Evolutionary conservation across 2,888 invertebrate genomes (phyloP).

Genomic region (Ganaspis brasiliensis): DNA sequence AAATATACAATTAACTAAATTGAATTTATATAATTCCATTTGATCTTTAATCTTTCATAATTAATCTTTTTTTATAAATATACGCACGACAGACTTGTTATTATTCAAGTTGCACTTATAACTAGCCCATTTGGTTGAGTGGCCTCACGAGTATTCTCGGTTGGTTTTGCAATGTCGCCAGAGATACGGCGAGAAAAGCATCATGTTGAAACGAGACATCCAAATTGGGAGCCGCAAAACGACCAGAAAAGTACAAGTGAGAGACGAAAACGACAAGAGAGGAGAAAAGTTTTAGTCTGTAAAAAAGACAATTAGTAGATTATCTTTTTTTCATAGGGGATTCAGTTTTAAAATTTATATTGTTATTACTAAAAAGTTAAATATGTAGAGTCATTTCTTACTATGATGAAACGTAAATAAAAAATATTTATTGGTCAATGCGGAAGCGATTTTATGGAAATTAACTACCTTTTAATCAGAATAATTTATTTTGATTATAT

Average conservation of each 20-base stretch:
- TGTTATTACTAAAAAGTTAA: not conserved
- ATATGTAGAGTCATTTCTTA: not conserved
- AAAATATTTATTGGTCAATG: not conserved
- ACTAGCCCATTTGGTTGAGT: conserved; percentile 14
- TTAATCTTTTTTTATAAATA: not conserved
- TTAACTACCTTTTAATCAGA: not conserved
- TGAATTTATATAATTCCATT: no score
- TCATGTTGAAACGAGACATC: conserved; percentile 26
- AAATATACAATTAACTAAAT: no score
- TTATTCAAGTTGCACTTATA: conserved; percentile 23
- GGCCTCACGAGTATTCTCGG: conserved; percentile 19
- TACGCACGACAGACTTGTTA: not conserved
- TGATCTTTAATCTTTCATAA: conserved; percentile 4
- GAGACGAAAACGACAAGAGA: not conserved
- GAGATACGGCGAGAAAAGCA: conserved; percentile 9
- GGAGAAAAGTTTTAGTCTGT: not conserved
- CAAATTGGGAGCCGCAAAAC: conserved; percentile 39
- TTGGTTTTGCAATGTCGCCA: conserved; percentile 26
- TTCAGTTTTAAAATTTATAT: not conserved
- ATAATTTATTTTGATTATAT: not conserved
- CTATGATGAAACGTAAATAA: not conserved
- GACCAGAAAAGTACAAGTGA: not conserved
- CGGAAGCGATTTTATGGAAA: conserved; percentile 1
- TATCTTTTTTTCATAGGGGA: conserved; percentile 23
- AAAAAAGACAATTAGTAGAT: conserved; percentile 50